Evolutionary conservation across 2,797 vertebrate species (phyloP).

Genomic region (Acipenser oxyrinchus): DNA sequence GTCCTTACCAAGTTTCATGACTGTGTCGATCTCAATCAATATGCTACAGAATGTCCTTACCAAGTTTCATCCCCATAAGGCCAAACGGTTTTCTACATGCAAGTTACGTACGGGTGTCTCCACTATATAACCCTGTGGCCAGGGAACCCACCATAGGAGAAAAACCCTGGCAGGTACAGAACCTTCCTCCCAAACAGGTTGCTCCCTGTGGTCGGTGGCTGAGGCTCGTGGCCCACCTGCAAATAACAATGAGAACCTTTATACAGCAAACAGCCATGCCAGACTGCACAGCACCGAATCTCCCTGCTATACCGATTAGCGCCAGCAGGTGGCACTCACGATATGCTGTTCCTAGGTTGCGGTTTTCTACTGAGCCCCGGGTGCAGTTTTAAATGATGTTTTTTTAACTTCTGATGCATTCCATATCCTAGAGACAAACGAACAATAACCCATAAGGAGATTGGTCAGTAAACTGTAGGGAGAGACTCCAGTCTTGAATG

Average conservation of each 20-base stretch:
- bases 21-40: too few species aligned
- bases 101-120: too few species aligned
- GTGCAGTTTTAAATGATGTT: conserved; percentile 3
- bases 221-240: conserved; percentile 79
- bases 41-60: too few species aligned
- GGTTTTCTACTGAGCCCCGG: not conserved
- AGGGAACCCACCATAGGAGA: conserved; percentile 70
- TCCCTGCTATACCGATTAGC: not conserved
- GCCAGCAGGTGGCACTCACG: not conserved
- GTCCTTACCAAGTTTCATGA: too few species aligned
- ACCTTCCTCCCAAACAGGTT: conserved; percentile 76
- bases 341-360: not conserved
- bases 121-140: too few species aligned
- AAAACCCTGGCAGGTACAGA: conserved; percentile 76
- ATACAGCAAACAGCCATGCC: not conserved
- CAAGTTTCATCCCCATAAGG: too few species aligned
- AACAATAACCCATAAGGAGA: too few species aligned
- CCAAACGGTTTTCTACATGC: too few species aligned
- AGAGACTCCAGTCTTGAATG: too few species aligned
- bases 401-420: conserved; percentile 26
- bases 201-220: conserved; percentile 66
- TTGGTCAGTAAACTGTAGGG: too few species aligned
- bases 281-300: not conserved
- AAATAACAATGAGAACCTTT: not conserved
- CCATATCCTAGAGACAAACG: conserved; percentile 13